Base-by-base conservation (phyloP, 2,797 vertebrate genomes). In the Betta splendens region DNA sequence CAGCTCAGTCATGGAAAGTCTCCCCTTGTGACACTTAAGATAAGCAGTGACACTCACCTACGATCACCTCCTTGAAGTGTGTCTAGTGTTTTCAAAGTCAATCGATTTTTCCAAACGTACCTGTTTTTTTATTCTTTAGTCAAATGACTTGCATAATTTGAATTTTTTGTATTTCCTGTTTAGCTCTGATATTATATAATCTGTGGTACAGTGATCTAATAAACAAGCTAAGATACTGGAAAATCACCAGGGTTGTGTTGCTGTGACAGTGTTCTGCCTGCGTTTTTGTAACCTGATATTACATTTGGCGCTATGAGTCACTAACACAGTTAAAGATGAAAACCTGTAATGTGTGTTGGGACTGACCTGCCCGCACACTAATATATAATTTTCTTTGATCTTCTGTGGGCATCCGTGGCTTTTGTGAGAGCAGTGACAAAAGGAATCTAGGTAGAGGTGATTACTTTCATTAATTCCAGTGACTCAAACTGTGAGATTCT, bases 21-120 rank as follows among this genome's bases (percentile, higher is more conserved):
- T 85, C 64, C 71, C 86, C 75, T 40, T 58, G 78, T 90, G 88
- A 88, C 86, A 89, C 84, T 83, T 72, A 77, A 83, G 82, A 86
- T 81, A 64, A 76, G 71, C 84, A 71, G 61, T 65, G 71, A 72
- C 76, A 72, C 64, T 56, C 78, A 80, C 72, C 62, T 75, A 65
- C 67, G 50, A 55, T 77, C 72, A 59, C 68, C 60, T 62, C 66
- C 35, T 55, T 62, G 66, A 76, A 84, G 75, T 71, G 44, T 64
- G 50, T 39, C 32, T 28, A 17, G 32, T 18, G 28, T 64, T 79
- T 71, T 86, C 71, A 86, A 89, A 85, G 84, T 79, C 84, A 70
- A 72, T 83, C 57, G 71, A 79, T 77, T 81, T 71, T 50, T 69
- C 35, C 36, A 42, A 63, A 29, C 72, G 65, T 17, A 25, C 7